phyloP scores from a whole-genome alignment of 1,140 invertebrate species.

The Heliconius nattereri region DNA sequence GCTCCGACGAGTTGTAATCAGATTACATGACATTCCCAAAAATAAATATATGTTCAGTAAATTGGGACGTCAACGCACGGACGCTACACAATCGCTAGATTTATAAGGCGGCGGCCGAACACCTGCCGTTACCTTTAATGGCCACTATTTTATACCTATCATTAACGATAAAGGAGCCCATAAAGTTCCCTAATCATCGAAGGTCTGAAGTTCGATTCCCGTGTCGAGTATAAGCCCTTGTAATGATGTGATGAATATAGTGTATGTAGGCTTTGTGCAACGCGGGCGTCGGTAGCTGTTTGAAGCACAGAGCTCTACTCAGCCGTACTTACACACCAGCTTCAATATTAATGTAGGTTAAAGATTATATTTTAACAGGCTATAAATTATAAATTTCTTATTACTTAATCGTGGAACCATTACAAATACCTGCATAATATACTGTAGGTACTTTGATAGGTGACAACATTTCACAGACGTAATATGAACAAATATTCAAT shows the following conservation, averaged over 20 bases:
- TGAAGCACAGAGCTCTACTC: background rate
- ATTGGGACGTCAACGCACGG: slow-evolving; percentile 32
- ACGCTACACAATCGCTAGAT: slow-evolving; percentile 25
- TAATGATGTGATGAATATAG: slow-evolving; percentile 31
- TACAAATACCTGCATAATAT: no score
- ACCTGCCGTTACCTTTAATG: slow-evolving; percentile 42
- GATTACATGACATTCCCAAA: slow-evolving; percentile 40
- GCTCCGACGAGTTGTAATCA: slow-evolving; percentile 32
- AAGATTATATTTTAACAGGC: background rate
- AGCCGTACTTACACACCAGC: background rate
- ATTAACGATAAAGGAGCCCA: slow-evolving; percentile 44
- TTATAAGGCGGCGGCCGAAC: slow-evolving; percentile 33
- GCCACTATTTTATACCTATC: slow-evolving; percentile 38
- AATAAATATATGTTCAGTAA: slow-evolving; percentile 39
- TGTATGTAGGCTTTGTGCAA: slow-evolving; percentile 9
- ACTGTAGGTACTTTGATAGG: no score
- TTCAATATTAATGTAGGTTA: background rate
- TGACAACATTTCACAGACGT: background rate
- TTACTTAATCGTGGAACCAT: background rate
- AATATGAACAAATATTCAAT: slow-evolving; percentile 6
- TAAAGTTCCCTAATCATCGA: slow-evolving; percentile 38
- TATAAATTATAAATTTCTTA: background rate
- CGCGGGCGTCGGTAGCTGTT: slow-evolving; percentile 3
- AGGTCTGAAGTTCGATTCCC: slow-evolving; percentile 24
- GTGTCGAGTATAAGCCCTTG: slow-evolving; percentile 23